Percentiles rank a stretch among this genome's conserved stretches.
These are phyloP conservation scores for Phataginus tetradactyla DNA, from an alignment of 2,797 vertebrate genomes.

Conservation along the genomic window DNA sequence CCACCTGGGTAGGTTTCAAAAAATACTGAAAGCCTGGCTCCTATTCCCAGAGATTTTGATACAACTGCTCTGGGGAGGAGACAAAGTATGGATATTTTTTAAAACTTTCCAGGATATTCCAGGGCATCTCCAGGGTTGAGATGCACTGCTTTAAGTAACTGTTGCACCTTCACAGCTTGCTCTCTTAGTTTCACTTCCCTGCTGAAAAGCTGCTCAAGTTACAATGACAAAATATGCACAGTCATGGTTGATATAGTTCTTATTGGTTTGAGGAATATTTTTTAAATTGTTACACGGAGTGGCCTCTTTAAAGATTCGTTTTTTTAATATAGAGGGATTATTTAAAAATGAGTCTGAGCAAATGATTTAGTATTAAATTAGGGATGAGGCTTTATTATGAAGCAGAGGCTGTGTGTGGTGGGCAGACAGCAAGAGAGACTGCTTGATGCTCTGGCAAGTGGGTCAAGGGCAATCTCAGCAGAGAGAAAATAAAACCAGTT, in stretches of 20 bases:
- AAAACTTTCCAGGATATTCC: background rate
- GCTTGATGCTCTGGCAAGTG: background rate
- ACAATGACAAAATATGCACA: background rate
- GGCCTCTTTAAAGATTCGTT: background rate
- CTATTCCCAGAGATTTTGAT: conserved; percentile 8
- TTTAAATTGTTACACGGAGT: background rate
- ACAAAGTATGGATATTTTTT: background rate
- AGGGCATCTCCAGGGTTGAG: background rate
- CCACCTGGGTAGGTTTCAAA: background rate
- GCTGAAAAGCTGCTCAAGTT: background rate
- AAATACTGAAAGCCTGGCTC: background rate
- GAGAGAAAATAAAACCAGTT: background rate
- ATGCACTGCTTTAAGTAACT: background rate
- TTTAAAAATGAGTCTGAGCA: background rate
- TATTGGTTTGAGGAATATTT: background rate
- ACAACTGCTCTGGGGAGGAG: background rate
- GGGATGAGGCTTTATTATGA: background rate
- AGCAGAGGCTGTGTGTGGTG: background rate
- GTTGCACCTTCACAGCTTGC: background rate
- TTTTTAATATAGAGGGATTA: background rate
- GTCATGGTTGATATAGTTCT: background rate
- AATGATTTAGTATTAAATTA: background rate
- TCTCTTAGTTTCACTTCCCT: background rate
- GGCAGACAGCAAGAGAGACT: background rate
- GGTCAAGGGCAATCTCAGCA: background rate